These are phyloP conservation scores for Galerucella pusilla DNA, from an alignment of 2,888 invertebrate species.

Conservation along the genomic window DNA sequence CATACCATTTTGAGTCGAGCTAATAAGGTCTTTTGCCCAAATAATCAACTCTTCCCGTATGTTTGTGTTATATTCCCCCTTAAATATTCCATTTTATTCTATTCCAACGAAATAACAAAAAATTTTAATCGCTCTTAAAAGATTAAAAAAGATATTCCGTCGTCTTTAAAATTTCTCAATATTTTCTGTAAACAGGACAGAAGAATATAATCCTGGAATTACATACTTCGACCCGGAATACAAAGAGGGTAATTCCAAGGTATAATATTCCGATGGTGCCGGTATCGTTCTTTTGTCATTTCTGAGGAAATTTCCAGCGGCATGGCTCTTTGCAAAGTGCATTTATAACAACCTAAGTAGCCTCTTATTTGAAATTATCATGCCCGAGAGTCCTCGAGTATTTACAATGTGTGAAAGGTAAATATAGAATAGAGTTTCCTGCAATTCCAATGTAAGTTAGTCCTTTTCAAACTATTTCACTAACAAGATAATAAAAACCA, in stretches of 20 bases:
- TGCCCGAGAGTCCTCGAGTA: slow-evolving; percentile 33
- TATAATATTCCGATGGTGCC: slow-evolving; percentile 18
- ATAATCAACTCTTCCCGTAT: too few relatives aligned
- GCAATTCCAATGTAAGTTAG: too few relatives aligned
- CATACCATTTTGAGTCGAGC: too few relatives aligned
- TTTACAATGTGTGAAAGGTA: slow-evolving; percentile 11
- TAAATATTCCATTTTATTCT: too few relatives aligned
- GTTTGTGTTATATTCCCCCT: too few relatives aligned
- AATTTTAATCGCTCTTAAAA: neutral
- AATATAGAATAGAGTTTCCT: neutral
- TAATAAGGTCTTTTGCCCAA: too few relatives aligned
- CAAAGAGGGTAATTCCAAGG: slow-evolving; percentile 18
- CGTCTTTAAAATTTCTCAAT: neutral
- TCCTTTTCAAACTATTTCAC: too few relatives aligned
- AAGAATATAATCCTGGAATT: slow-evolving; percentile 15
- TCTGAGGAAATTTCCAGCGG: slow-evolving; percentile 29
- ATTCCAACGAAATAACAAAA: neutral
- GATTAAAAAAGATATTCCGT: neutral
- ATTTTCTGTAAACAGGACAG: neutral
- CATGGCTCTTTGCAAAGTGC: slow-evolving; percentile 41
- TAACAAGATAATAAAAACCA: too few relatives aligned
- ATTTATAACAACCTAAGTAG: slow-evolving; percentile 40
- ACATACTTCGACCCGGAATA: slow-evolving; percentile 8
- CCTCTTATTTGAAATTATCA: slow-evolving; percentile 45
- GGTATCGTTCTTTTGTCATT: slow-evolving; percentile 31